Conservation (phyloP, 2,888 invertebrate species). For the Ctena decussata region DNA sequence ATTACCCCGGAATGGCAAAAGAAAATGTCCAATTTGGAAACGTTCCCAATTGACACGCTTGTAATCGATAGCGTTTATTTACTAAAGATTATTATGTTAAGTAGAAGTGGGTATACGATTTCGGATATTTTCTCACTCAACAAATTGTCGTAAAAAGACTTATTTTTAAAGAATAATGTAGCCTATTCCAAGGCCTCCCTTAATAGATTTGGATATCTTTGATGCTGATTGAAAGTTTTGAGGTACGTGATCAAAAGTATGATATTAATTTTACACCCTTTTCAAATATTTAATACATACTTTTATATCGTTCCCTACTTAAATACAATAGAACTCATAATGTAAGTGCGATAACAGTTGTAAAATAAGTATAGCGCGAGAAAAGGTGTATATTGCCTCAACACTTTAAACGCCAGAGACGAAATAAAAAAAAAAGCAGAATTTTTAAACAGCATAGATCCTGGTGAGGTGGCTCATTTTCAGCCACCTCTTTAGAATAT, state of each 20-base stretch:
- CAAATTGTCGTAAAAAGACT: not conserved
- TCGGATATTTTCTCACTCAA: not conserved
- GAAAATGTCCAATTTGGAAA: not conserved
- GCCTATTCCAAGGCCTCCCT: not conserved
- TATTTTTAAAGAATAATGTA: not conserved
- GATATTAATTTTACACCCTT: not conserved
- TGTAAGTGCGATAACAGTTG: no score
- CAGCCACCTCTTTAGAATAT: no score
- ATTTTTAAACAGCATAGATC: no score
- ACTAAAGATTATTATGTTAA: not conserved
- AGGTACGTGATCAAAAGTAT: not conserved
- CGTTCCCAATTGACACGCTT: not conserved
- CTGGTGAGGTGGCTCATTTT: no score
- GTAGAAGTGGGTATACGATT: not conserved
- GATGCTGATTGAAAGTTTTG: not conserved
- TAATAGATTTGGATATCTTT: not conserved
- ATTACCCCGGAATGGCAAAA: not conserved
- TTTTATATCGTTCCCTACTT: not conserved
- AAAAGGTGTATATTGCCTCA: no score
- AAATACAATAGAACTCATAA: not conserved
- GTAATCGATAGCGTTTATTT: conserved; percentile 3
- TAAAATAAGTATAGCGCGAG: no score
- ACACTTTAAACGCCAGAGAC: no score
- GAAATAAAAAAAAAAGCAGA: no score
- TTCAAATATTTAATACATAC: not conserved